Base-by-base conservation (phyloP, 2,888 invertebrate species). In the Amiota communis region DNA sequence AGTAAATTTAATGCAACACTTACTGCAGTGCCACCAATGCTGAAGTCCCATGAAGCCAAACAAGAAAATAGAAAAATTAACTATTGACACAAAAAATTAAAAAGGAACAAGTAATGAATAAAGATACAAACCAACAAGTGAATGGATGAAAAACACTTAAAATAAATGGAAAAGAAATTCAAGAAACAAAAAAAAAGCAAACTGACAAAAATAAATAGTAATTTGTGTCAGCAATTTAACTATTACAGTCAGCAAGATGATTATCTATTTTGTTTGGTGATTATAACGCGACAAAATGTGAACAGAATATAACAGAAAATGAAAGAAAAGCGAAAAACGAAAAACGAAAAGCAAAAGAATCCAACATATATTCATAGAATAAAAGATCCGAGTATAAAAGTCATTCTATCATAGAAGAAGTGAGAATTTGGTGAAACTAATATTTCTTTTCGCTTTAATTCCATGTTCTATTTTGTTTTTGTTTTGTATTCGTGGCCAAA, bases 221-320 rank as follows among this genome's bases (percentile, higher is more conserved):
- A 71, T 64, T 71, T 71, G 64, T 71, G 64, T 71, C 71, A 63
- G 64, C 65, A 46, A 59, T 71, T 71, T 20, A 56, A 9, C n/a
- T 69, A 53, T 56, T 61, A n/a, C 49, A 36, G 36, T 9, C 71
- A 65, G 65, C 51, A 68, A 49, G 51, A 13, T 36, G 67, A 68
- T 68, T 68, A 68, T 68, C 53, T 64, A 51, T 63, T 71, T 63
- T 15, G 36, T 20, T 36, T 23, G 64, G 63, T 12, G 63, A 63
- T 64, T 63, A 71, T 46, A 71, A 53, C 15, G 13, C 17, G 23
- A n/a, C 36, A 56, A 56, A 51, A 36, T 36, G 36, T 36, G 23
- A 36, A 63, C n/a, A 63, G 36, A 9, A 36, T 23, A 36, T 2
- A 46, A 36, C 46, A 63, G 9, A 10, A 63, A 63, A 46, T 36